Evolutionary conservation across 1,140 invertebrate species (phyloP).

Genomic region (Monomorium pharaonis): DNA sequence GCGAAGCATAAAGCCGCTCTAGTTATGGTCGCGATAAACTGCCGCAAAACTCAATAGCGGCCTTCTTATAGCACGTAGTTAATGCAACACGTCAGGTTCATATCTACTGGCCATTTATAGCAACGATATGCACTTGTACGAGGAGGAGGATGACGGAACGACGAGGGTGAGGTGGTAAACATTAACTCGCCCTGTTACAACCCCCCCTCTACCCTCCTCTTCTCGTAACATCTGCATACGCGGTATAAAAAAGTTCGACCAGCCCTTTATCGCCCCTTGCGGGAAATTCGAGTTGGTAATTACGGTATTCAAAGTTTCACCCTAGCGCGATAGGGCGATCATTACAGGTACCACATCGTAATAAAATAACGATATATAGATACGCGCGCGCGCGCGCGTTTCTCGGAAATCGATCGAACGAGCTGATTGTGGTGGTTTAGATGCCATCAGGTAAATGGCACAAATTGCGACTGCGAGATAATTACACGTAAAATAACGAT

Average conservation of each 20-base stretch:
- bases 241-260: conserved; percentile 31
- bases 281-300: conserved; percentile 40
- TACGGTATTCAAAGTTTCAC: conserved; percentile 27
- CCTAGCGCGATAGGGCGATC: not conserved
- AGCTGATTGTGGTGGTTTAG: not conserved
- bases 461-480: not conserved
- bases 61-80: conserved; percentile 25
- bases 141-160: not conserved
- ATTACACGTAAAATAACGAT: not conserved
- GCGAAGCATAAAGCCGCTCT: conserved; percentile 31
- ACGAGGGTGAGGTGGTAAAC: not conserved
- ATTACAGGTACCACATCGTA: not conserved
- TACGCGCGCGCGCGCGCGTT: too few species aligned
- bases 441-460: not conserved
- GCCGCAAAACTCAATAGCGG: conserved; percentile 53
- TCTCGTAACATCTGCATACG: conserved; percentile 22
- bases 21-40: conserved; percentile 55
- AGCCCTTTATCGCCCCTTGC: conserved; percentile 36
- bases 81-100: conserved; percentile 1
- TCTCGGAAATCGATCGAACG: not conserved
- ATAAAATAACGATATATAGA: not conserved
- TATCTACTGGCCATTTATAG: conserved; percentile 37
- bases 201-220: not conserved
- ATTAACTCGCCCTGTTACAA: conserved; percentile 30
- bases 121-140: conserved; percentile 30